Conservation (phyloP, 2,888 invertebrate genomes). For the Cylindroiulus punctatus region DNA sequence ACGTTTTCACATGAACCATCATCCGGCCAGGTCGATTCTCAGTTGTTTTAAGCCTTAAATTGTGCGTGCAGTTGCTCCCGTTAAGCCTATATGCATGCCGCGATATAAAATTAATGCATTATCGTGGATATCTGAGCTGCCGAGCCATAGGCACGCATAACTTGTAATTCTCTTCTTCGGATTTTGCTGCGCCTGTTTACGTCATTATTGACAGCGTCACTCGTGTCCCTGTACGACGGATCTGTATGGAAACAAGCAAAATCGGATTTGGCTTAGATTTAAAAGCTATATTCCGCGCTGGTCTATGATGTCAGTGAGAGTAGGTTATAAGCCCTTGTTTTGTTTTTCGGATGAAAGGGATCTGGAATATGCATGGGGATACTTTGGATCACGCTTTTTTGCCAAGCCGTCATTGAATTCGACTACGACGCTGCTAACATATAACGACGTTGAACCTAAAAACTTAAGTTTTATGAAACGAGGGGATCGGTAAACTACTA, state of each 20-base stretch:
- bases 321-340: not conserved
- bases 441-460: too few relatives aligned
- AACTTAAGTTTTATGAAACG: too few relatives aligned
- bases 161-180: not conserved
- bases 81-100: not conserved
- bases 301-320: not conserved
- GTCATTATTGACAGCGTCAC: slow-evolving; percentile 15
- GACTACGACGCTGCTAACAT: too few relatives aligned
- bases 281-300: not conserved
- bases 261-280: slow-evolving; percentile 33
- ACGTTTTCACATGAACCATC: not conserved
- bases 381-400: not conserved
- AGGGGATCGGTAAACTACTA: too few relatives aligned
- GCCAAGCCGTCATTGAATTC: not conserved
- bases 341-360: not conserved
- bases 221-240: not conserved
- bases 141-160: not conserved
- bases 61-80: not conserved
- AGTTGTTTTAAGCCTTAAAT: slow-evolving; percentile 19
- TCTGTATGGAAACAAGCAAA: slow-evolving; percentile 7
- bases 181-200: not conserved
- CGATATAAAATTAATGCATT: slow-evolving; percentile 26
- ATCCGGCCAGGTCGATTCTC: not conserved
- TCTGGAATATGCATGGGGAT: not conserved
- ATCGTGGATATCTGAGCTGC: not conserved